Percentiles rank a stretch among this genome's conserved stretches.
Conservation (phyloP, 1,140 invertebrate genomes). For the Hetaerina americana region DNA sequence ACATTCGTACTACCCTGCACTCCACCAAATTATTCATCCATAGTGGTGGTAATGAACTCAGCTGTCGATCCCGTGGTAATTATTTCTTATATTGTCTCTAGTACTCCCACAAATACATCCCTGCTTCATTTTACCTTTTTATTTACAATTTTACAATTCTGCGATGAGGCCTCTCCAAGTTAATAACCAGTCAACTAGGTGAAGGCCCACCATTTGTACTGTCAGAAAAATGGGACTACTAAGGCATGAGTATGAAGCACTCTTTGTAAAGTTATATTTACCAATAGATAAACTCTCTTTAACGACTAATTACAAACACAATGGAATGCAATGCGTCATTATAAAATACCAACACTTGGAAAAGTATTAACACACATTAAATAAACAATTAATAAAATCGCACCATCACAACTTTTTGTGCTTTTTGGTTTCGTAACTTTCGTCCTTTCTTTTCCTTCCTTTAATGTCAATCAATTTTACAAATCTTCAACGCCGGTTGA, state of each 20-base stretch:
- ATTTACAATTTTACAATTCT: background rate
- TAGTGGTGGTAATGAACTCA: too few relatives aligned
- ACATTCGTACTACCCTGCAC: too few relatives aligned
- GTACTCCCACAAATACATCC: too few relatives aligned
- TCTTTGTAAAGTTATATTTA: background rate
- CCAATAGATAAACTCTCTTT: background rate
- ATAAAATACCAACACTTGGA: background rate
- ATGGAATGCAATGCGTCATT: background rate
- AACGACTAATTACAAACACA: background rate
- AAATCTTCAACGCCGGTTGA: too few relatives aligned
- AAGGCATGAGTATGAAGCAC: background rate
- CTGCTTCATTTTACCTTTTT: too few relatives aligned
- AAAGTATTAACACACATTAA: background rate
- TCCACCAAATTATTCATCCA: too few relatives aligned
- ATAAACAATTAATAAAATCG: background rate
- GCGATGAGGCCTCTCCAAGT: background rate
- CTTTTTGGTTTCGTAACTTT: background rate
- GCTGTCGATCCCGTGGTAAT: too few relatives aligned
- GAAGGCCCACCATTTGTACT: background rate
- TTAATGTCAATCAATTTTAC: too few relatives aligned
- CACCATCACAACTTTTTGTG: background rate
- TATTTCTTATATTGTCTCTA: too few relatives aligned
- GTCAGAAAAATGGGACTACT: background rate
- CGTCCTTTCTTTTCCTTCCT: too few relatives aligned
- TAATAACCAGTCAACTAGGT: background rate